Base-by-base conservation (phyloP, 2,113 vertebrate species). In the Ceratotherium simum region DNA sequence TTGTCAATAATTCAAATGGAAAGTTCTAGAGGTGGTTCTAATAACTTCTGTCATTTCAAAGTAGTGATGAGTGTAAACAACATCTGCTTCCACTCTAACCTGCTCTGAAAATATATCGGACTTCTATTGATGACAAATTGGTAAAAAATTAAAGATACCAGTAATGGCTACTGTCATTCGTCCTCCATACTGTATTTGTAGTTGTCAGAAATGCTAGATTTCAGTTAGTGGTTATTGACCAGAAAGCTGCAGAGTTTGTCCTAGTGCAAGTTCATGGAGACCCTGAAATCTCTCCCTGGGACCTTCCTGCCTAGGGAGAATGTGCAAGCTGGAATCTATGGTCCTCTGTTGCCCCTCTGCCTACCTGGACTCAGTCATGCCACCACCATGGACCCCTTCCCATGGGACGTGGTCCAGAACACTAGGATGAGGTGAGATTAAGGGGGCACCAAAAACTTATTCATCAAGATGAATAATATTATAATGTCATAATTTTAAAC, bases 251-350 rank as follows among this genome's bases (percentile, higher is more conserved):
- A 20, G 33, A 25, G 4, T 10, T 75, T 46, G 23, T 36, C 20
- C 56, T 14, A 1, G 0, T 4, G 12, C 13, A 20, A 11, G 36
- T 75, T 36, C 58, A 25, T 0, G 13, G 48, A 14, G 18, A 8
- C 11, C 62, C 65, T 4, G 29, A 9, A 21, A 51, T 69, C 27
- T 10, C 17, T 76, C 65, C 36, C 1, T 18, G 36, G 48, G 54
- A 13, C 46, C 67, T 51, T 65, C 23, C 62, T 18, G 13, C 69
- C 16, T 0, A 2, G 27, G 21, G 20, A 36, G 2, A 9, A 6
- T 13, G 39, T 18, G 1, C 16, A 3, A 5, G 46, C n/a, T 33
- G 14, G 13, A 46, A 2, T 6, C 39, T 7, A 0, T 0, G 13
- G 25, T 2, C 18, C 6, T 33, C 51, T 48, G 0, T 23, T 10